Base-by-base conservation (phyloP, 2,888 invertebrate species). In the Toxonevra muliebris region DNA sequence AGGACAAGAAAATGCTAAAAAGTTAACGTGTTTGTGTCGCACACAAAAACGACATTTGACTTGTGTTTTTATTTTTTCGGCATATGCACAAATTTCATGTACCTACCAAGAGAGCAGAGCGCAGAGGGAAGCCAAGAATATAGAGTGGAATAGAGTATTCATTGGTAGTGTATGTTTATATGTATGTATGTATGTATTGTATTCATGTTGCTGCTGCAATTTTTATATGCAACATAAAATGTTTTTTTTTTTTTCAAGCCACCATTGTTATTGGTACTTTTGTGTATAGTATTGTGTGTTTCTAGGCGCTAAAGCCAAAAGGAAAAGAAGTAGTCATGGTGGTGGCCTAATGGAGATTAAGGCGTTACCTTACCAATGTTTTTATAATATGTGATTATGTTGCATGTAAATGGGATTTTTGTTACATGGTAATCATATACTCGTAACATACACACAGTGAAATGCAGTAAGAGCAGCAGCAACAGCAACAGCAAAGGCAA, bases 331-430 rank as follows among this genome's bases (percentile, higher is more conserved):
- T 69, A 64, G 58, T 15, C 40, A 52, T 45, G 55, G 30, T 62
- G 58, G 70, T 73, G 78, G 78, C 74, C 57, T 43, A 69, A 59
- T 71, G 75, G 74, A 76, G 77, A 77, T 77, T 74, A 75, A 75
- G 72, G 65, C 68, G 67, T 67, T 65, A 61, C 58, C 67, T 30
- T 30, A 30, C 30, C 30, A 30, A 30, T 30, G 42, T 53, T 41
- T 59, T 61, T 30, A 30, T 17, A 20, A 41, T 30, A 30, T 42
- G 50, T 15, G 48, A 40, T 61, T 66, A 45, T 59, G 59, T 59
- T 41, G 53, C 58, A 45, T 53, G 53, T 61, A 50, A 48, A 66
- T 40, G 40, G 19, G 59, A 60, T 59, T 53, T 55, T 48, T 61
- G 52, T 40, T 45, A n/a, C 42, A 30, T 30, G 41, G 55, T 57